A percentile compares a stretch with the other conserved stretches of the same genome.
Evolutionary conservation across 2,888 invertebrate species (phyloP).

Genomic region (Creontiades dilutus): DNA sequence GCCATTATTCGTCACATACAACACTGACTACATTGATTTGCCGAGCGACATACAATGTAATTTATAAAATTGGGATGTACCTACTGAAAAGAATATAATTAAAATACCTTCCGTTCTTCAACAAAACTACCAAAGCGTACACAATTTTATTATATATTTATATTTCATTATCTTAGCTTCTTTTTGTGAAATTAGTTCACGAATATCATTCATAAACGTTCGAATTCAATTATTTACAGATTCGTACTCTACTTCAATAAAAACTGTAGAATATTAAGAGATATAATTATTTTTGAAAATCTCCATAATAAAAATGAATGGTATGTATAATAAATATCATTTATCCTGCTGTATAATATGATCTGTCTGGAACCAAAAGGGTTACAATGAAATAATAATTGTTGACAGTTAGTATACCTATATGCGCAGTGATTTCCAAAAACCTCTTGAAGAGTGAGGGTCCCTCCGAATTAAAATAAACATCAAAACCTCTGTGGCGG

Average conservation of each 20-base stretch:
- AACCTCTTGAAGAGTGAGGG: background rate
- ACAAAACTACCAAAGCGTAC: background rate
- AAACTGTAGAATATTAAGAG: slow-evolving; percentile 20
- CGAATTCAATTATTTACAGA: background rate
- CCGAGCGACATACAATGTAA: too few relatives aligned
- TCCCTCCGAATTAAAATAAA: slow-evolving; percentile 9
- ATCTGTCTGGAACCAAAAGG: background rate
- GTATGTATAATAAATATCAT: slow-evolving; percentile 13
- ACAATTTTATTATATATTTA: background rate
- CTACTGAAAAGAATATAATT: background rate
- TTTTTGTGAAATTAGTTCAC: background rate
- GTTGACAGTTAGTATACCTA: background rate
- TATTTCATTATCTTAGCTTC: background rate
- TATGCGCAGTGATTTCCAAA: slow-evolving; percentile 15
- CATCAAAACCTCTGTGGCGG: slow-evolving; percentile 57
- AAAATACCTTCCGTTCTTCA: background rate
- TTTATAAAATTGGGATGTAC: too few relatives aligned
- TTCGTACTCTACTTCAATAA: background rate
- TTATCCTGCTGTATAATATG: background rate
- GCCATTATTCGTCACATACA: background rate
- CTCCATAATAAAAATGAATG: slow-evolving; percentile 2
- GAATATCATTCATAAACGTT: slow-evolving; percentile 4
- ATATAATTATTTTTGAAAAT: slow-evolving; percentile 27
- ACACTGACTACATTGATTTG: too few relatives aligned
- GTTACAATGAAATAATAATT: background rate